Evolutionary conservation across 2,888 invertebrate genomes (phyloP).

Genomic region (Alsophila aescularia): DNA sequence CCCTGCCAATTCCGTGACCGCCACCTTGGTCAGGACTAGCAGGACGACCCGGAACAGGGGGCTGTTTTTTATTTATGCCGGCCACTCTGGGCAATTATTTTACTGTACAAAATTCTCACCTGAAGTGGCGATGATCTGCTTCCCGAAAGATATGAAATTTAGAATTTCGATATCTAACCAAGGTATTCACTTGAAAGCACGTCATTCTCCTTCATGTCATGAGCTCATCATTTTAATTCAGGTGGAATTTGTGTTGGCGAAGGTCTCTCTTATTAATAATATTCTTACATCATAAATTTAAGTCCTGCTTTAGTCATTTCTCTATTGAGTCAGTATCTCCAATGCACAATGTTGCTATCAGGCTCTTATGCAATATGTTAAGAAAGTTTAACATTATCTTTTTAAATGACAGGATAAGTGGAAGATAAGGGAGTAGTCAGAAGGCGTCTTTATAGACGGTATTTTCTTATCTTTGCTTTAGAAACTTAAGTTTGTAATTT

Average conservation of each 20-base stretch:
- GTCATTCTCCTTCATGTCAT: too few species aligned
- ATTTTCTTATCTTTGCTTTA: not conserved
- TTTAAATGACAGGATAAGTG: conserved; percentile 9
- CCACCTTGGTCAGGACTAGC: too few species aligned
- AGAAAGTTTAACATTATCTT: conserved; percentile 15
- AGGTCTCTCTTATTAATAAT: not conserved
- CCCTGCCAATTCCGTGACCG: too few species aligned
- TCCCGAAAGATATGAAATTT: too few species aligned
- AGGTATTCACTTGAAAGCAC: too few species aligned
- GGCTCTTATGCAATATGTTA: conserved; percentile 14
- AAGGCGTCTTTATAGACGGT: not conserved
- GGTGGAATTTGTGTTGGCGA: conserved; percentile 1
- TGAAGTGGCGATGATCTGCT: too few species aligned
- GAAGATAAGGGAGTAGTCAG: conserved; percentile 10
- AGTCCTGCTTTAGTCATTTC: conserved; percentile 19
- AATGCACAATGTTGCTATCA: conserved; percentile 17
- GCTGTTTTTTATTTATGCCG: too few species aligned
- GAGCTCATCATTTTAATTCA: too few species aligned
- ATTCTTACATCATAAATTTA: not conserved
- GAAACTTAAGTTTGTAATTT: not conserved
- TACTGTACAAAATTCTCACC: too few species aligned
- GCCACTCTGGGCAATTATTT: too few species aligned
- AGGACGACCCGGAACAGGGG: too few species aligned
- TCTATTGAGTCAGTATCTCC: conserved; percentile 7
- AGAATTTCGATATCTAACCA: too few species aligned